These are phyloP conservation scores for Aphelocoma californica DNA, from an alignment of 2,797 vertebrate species.

Conservation along the genomic window DNA sequence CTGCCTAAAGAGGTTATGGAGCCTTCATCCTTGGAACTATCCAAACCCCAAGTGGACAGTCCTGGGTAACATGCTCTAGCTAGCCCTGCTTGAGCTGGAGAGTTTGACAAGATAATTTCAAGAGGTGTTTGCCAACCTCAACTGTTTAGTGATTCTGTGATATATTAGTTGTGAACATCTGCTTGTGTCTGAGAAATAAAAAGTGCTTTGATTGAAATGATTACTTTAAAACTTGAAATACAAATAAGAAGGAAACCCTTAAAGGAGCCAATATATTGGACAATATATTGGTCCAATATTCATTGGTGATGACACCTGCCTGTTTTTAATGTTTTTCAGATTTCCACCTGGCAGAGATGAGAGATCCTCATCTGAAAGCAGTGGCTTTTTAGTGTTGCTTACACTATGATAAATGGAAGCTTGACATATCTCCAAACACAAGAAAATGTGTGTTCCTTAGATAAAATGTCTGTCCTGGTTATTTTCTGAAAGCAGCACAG, in stretches of 20 bases:
- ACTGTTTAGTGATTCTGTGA: background rate
- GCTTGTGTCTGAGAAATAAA: background rate
- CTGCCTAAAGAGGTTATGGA: background rate
- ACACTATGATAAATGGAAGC: background rate
- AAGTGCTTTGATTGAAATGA: background rate
- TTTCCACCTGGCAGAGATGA: background rate
- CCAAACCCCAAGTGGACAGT: background rate
- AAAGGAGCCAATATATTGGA: background rate
- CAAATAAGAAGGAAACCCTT: background rate
- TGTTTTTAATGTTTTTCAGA: background rate
- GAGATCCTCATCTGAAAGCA: background rate
- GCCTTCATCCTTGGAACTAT: background rate
- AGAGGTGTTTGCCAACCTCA: background rate
- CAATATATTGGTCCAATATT: background rate
- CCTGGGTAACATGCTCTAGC: background rate
- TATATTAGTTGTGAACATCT: background rate
- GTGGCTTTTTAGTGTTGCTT: background rate
- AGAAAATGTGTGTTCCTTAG: background rate
- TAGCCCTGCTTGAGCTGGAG: background rate
- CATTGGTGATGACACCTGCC: background rate
- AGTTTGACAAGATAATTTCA: background rate
- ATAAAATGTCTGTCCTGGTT: slow-evolving; percentile 2
- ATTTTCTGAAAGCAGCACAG: slow-evolving; percentile 14
- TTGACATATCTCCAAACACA: background rate
- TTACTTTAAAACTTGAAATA: background rate